Base-by-base conservation (phyloP, 2,113 vertebrate genomes). In the Emydura subglobosa region DNA sequence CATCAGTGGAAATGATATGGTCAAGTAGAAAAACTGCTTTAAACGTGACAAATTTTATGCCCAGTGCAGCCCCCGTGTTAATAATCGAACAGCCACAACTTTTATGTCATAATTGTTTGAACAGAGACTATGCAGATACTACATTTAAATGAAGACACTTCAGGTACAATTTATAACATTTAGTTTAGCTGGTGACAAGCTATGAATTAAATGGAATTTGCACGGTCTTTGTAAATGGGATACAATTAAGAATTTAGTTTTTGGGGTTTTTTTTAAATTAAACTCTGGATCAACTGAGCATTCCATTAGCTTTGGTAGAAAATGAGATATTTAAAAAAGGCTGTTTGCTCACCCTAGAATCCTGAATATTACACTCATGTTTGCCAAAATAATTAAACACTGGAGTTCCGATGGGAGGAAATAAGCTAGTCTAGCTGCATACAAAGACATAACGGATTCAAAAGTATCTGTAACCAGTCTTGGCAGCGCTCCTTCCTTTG, bases 21-120 rank as follows among this genome's bases (percentile, higher is more conserved):
- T 65, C 19, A 82, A 90, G 86, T 87, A 87, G 47, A 72, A 86
- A 91, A 85, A 93, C 12, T 22, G 17, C 85, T 31, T 92, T 82
- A 10, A 90, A 51, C 21, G 54, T 85, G 10, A 79, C 7, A 68
- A 68, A 17, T 82, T 90, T 24, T 86, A 72, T 53, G 85, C 9
- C 10, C 44, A 85, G 34, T 92, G 25, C 85, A 25, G 17, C 34
- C 49, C 83, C 49, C 39, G 76, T 44, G 54, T 91, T 25, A 80
- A 55, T 88, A 85, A 84, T 17, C 51, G 68, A 65, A 92, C 49
- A 90, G 49, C 51, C 94, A 87, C 72, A 61, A 87, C 13, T 72
- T 9, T 61, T 72, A 85, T 88, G 27, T 53, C 85, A 1, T 49
- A 95, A 81, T 93, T 39, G 81, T 82, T 79, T 90, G 82, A 27